Base-by-base conservation (phyloP, 2,888 invertebrate genomes). In the Toxonevra muliebris region DNA sequence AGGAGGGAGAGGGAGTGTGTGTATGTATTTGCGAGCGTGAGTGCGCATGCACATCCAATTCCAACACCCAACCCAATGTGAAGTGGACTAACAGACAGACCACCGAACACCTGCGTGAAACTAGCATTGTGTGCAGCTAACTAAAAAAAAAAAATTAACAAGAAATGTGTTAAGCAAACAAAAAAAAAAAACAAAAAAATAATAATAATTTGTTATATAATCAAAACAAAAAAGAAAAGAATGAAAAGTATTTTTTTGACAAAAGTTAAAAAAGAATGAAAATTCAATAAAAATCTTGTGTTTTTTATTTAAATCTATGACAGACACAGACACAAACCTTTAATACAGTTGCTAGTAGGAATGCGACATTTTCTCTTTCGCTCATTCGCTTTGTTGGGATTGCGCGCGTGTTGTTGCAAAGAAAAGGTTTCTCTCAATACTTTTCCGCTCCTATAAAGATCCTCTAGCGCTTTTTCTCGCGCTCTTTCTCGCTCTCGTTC, bases 121-220 rank as follows among this genome's bases (percentile, higher is more conserved):
- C 52, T 65, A 42, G 57, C 43, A 52, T 65, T 30, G 30, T 58
- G 59, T 59, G 50, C 40, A 61, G 58, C 43, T 30, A 57, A 58
- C 50, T 41, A 61, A 42, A 50, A 43, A 65, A 2, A 40, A 52
- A 53, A 68, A 55, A 4, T 30, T 30, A 68, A 57, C 8, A 55
- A 68, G 57, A 63, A 69, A 72, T 70, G 69, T 71, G 70, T 74
- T 74, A 69, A 61, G 15, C 55, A 71, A 64, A 43, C 30, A 54
- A 45, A 62, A 52, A 61, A 63, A 43, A 62, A 60, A 70, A 66
- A 15, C 55, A 71, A 64, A 43, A 40, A 65, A 72, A 69, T 66
- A 67, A 61, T 30, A 69, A 73, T 72, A 68, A 70, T 72, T 69
- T 71, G 69, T 59, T 65, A 53, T 20, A 65, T 59, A 65, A 59